Base-by-base conservation (phyloP, 2,888 invertebrate species). In the Andrena haemorrhoa region DNA sequence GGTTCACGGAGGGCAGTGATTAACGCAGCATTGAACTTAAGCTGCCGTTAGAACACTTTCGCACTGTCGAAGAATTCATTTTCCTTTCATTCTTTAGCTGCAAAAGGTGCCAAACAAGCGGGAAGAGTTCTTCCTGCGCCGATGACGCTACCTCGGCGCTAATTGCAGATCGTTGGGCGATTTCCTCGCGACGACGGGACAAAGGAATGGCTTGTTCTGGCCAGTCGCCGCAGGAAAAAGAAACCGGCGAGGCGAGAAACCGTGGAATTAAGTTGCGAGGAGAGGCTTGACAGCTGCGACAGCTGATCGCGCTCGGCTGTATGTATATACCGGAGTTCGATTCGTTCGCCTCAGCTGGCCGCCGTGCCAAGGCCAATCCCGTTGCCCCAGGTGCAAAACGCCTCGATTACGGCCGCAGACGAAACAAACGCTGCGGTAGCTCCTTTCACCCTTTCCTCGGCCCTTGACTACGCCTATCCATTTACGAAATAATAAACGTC, bases 331-430 rank as follows among this genome's bases (percentile, higher is more conserved):
- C 68, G 58, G 70, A 51, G 75, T 75, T 65, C 79, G 74, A 82
- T 83, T 88, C 79, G 73, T 79, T 80, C 82, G 81, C 71, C 83
- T 84, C 83, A 79, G 79, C 87, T 84, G 84, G 83, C 81, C 63
- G 61, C 29, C 65, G 51, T 66, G 75, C 51, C 85, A 87, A 90
- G 88, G 87, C 83, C 89, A 79, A 41, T 61, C 71, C 72, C 75
- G 65, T 56, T 76, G 81, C 74, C 82, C 89, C 90, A 90, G 90
- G 85, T 90, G 89, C 85, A 82, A 87, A 85, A 84, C 82, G 83
- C 83, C 71, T 78, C 80, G 79, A 75, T 89, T 84, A 82, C 74
- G 77, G 74, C 58, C 78, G 49, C 76, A 84, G 85, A 85, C 87
- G 83, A 85, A 87, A 87, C 83, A 84, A 87, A 82, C 74, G 70